Evolutionary conservation across 2,113 vertebrate species (phyloP).

Genomic region (Megatriorchis doriae): DNA sequence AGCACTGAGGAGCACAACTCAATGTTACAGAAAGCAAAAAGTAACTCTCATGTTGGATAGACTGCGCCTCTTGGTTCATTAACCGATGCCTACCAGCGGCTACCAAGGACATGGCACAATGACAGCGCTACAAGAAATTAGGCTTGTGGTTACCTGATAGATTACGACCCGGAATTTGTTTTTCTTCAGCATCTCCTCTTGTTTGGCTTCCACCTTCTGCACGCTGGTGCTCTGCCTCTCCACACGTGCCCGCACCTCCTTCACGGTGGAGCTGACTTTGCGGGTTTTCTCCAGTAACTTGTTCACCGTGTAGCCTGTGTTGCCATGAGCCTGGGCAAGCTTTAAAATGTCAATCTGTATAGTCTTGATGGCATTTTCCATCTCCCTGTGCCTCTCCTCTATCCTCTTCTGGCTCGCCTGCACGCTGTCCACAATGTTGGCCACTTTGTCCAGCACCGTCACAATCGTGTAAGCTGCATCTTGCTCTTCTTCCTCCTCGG

Average conservation of each 20-base stretch:
- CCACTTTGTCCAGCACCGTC: conserved; percentile 92
- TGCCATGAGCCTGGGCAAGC: conserved; percentile 86
- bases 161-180: conserved; percentile 97
- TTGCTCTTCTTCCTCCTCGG: conserved; percentile 87
- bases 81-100: not conserved
- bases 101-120: not conserved
- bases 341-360: conserved; percentile 92
- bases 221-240: conserved; percentile 87
- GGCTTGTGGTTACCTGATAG: conserved; percentile 84
- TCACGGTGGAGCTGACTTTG: conserved; percentile 91
- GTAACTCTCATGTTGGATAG: not conserved
- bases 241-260: conserved; percentile 88
- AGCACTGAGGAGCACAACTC: not conserved
- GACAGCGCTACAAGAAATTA: not conserved
- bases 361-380: conserved; percentile 85
- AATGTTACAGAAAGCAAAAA: not conserved
- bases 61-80: not conserved
- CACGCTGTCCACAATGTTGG: conserved; percentile 89
- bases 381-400: conserved; percentile 88
- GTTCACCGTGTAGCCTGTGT: conserved; percentile 82
- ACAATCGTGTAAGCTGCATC: conserved; percentile 88
- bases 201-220: conserved; percentile 87
- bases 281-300: conserved; percentile 93
- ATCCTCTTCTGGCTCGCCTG: conserved; percentile 93
- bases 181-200: conserved; percentile 92